Evolutionary conservation across 2,113 vertebrate genomes (phyloP), one percentile per base, ranked within the genome.

Genomic region (Eclectus roratus): DNA sequence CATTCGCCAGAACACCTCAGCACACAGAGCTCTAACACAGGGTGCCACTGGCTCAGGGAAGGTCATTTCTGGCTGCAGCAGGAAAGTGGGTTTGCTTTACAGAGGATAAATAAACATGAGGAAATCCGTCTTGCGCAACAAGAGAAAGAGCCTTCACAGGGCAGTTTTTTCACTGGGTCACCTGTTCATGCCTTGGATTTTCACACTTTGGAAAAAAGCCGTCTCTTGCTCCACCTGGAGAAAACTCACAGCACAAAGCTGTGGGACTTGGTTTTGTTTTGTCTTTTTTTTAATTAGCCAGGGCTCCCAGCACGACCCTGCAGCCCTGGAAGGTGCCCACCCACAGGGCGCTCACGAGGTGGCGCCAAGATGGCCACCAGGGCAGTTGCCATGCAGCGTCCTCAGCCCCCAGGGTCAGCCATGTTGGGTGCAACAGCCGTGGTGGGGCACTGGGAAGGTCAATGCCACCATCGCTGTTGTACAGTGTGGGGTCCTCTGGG

Each of bases 381-480:
- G 25, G 28, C 21, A 4, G 37, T 10, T 41, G 41, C 35, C 29
- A 21, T 7, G 5, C 8, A 31, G 9, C 0, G 4, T 29, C n/a
- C 76, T 53, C 65, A n/a, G 33, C 21, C n/a, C n/a, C 25, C 0
- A 0, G 13, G 12, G 29, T n/a, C 63, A 29, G 33, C 25, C n/a
- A 4, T 1, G 0, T 6, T 82, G 50, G 11, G 24, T 21, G 25
- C 3, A 2, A 49, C 1, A 13, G 37, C 50, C 44, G 46, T 41
- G 50, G 55, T 8, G 4, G 28, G 14, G 17, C 29, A 13, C 11
- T 11, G n/a, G 47, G 47, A 72, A 64, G 63, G 63, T 21, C 31
- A 72, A 1, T 0, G 2, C 8, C 2, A 0, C 11, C 37, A 35
- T 18, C 1, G 1, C 4, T 8, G 27, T 2, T 25, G 39, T 28